These are phyloP conservation scores for Sylvia atricapilla DNA, from an alignment of 2,113 vertebrate genomes.

Conservation along the genomic window DNA sequence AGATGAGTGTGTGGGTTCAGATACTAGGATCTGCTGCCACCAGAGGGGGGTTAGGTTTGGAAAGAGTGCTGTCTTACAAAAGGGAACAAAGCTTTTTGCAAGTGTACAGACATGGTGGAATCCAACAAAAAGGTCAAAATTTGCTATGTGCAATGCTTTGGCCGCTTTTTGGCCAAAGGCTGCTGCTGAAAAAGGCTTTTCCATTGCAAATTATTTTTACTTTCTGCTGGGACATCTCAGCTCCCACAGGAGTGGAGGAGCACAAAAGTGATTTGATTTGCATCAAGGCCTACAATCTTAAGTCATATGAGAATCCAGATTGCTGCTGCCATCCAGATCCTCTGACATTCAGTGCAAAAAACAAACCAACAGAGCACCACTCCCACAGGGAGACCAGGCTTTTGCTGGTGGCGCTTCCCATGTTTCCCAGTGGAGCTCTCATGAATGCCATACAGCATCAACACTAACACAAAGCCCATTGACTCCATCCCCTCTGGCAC, in stretches of 20 bases:
- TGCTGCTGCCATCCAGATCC: neutral
- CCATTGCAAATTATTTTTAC: neutral
- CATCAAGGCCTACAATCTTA: neutral
- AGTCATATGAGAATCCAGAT: neutral
- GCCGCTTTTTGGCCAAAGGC: neutral
- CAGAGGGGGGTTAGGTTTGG: neutral
- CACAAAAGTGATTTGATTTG: neutral
- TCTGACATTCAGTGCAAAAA: neutral
- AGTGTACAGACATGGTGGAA: neutral
- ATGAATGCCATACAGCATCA: neutral
- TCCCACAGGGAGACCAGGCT: neutral
- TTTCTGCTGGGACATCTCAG: neutral
- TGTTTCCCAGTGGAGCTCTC: neutral
- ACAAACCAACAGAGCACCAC: neutral
- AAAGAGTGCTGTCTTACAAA: neutral
- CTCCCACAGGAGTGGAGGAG: neutral
- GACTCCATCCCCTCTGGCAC: conserved; percentile 34
- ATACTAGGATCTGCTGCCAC: neutral
- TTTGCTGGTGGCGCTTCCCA: neutral
- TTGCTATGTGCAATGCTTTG: neutral
- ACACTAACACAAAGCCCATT: neutral
- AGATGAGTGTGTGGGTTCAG: neutral
- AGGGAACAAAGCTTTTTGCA: neutral
- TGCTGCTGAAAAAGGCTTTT: neutral
- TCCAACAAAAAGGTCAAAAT: neutral